A percentile compares a stretch with the other conserved stretches of the same genome.
These are phyloP conservation scores for Platanista minor DNA, from an alignment of 2,113 vertebrate genomes.

Conservation along the genomic window DNA sequence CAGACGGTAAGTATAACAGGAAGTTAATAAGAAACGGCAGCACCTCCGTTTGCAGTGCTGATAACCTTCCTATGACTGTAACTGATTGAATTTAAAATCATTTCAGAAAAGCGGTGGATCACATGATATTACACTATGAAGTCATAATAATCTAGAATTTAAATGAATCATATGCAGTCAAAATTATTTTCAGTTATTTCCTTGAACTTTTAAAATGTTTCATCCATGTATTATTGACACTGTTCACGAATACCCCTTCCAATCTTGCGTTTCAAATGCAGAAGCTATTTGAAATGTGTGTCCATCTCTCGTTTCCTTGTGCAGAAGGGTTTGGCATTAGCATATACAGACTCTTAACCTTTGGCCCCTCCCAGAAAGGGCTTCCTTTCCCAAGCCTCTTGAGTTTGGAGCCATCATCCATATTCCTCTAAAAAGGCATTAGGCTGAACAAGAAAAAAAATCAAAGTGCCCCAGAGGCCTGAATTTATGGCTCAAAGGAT, in stretches of 20 bases:
- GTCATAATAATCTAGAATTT: background rate
- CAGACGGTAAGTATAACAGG: accelerated
- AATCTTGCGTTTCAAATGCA: background rate
- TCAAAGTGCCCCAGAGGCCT: accelerated
- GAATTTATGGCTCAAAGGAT: accelerated
- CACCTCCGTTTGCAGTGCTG: accelerated
- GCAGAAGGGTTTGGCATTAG: background rate
- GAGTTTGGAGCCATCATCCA: too few relatives aligned
- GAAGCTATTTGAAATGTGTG: background rate
- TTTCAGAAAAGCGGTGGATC: background rate
- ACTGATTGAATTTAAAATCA: background rate
- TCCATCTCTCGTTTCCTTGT: background rate
- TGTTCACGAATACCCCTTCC: accelerated
- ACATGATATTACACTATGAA: background rate
- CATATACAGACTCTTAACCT: too few relatives aligned
- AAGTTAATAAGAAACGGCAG: accelerated
- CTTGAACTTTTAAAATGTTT: background rate
- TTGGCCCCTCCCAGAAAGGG: too few relatives aligned
- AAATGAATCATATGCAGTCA: background rate
- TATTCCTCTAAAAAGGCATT: background rate
- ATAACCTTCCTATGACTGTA: background rate
- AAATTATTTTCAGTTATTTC: background rate
- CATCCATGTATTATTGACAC: accelerated
- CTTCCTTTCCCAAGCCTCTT: background rate
- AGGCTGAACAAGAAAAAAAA: background rate